Percentiles rank a stretch among this genome's conserved stretches.
Conservation (phyloP, 2,797 vertebrate species). For the Helarctos malayanus region DNA sequence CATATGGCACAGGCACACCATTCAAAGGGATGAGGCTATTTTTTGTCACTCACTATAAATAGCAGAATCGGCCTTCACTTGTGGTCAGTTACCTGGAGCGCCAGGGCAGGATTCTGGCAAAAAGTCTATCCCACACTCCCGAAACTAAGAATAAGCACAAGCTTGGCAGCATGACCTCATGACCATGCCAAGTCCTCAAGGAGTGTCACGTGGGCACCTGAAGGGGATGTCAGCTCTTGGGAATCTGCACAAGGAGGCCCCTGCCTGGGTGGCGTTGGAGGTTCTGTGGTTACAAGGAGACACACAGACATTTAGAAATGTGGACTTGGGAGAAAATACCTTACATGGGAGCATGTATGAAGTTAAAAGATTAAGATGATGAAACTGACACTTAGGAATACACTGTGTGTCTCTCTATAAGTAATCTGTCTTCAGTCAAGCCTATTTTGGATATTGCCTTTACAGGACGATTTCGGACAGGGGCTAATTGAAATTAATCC, state of each 20-base stretch:
- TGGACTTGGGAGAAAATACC: not conserved
- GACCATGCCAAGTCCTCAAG: not conserved
- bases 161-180: not conserved
- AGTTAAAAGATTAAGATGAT: not conserved
- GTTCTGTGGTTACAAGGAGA: not conserved
- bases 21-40: conserved; percentile 53
- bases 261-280: no score
- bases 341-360: not conserved
- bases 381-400: not conserved
- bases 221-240: not conserved
- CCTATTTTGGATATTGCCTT: not conserved
- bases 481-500: not conserved
- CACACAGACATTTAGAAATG: not conserved
- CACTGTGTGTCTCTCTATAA: not conserved
- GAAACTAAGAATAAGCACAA: conserved; percentile 25
- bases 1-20: conserved; percentile 36
- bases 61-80: not conserved
- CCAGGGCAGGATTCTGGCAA: conserved; percentile 10
- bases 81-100: conserved; percentile 49
- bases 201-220: not conserved
- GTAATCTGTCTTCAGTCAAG: not conserved
- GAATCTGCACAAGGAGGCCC: not conserved
- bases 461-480: not conserved
- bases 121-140: not conserved
- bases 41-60: conserved; percentile 48